Conservation (phyloP, 1,140 invertebrate species). For the Bursaphelenchus mucronatus region DNA sequence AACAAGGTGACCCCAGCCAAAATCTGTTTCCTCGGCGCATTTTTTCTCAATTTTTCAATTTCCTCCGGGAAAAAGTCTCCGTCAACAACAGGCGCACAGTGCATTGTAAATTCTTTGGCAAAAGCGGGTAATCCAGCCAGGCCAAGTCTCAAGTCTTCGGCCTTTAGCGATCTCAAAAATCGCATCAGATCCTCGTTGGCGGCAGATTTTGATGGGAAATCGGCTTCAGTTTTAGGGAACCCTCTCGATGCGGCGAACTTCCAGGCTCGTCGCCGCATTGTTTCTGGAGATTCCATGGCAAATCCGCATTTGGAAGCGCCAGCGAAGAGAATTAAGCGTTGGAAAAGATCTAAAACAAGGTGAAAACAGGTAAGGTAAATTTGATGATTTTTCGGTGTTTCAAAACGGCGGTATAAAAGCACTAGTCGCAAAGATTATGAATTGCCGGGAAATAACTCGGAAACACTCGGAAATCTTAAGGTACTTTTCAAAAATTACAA, state of each 20-base stretch:
- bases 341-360: constrained; percentile 27
- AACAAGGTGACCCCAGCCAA: constrained; percentile 19
- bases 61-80: constrained; percentile 28
- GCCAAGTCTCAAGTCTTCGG: not conserved
- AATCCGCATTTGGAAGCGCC: constrained; percentile 16
- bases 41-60: constrained; percentile 10
- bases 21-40: constrained; percentile 17
- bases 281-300: constrained; percentile 3
- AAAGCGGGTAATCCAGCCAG: not conserved
- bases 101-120: constrained; percentile 9
- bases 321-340: constrained; percentile 21
- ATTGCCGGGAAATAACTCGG: too few relatives aligned
- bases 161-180: constrained; percentile 8
- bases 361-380: not conserved
- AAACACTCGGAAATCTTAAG: too few relatives aligned
- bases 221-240: not conserved
- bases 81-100: constrained; percentile 29
- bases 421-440: too few relatives aligned
- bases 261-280: constrained; percentile 9
- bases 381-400: too few relatives aligned
- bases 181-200: constrained; percentile 3
- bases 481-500: too few relatives aligned
- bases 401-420: too few relatives aligned
- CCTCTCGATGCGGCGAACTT: constrained; percentile 4
- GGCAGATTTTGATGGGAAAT: constrained; percentile 1